phyloP scores from a whole-genome alignment of 2,797 vertebrate genomes.

The Phoxinus dragarum region DNA sequence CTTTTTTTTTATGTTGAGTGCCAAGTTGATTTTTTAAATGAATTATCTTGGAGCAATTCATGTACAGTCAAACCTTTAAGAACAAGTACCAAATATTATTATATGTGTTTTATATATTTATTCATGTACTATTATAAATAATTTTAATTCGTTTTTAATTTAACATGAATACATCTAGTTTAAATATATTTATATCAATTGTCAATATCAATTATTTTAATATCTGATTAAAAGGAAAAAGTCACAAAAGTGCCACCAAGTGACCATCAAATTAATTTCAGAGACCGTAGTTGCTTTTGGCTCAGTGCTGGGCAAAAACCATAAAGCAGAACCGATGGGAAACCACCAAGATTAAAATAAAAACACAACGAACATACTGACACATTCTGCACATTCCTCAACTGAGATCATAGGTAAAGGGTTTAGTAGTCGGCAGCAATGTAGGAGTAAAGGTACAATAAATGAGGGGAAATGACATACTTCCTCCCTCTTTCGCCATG shows the following conservation, averaged over 20 bases:
- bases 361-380: not conserved
- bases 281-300: not conserved
- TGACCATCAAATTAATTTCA: not conserved
- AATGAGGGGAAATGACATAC: slow-evolving; percentile 27
- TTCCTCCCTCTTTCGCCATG: not conserved
- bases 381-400: slow-evolving; percentile 15
- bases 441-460: slow-evolving; percentile 1
- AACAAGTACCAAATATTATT: not conserved
- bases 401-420: not conserved
- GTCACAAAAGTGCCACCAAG: not conserved
- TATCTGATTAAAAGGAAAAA: not conserved
- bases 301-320: not conserved
- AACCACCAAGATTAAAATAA: not conserved
- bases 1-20: not conserved
- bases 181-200: not conserved
- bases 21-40: not conserved
- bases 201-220: not conserved
- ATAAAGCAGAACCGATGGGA: not conserved
- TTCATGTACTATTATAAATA: not conserved
- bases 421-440: not conserved
- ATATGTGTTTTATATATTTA: no score
- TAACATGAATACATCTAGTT: no score
- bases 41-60: not conserved
- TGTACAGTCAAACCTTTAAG: not conserved
- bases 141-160: no score